These are phyloP conservation scores for Autographa pulchrina DNA, from an alignment of 2,888 invertebrate genomes.

Conservation along the genomic window DNA sequence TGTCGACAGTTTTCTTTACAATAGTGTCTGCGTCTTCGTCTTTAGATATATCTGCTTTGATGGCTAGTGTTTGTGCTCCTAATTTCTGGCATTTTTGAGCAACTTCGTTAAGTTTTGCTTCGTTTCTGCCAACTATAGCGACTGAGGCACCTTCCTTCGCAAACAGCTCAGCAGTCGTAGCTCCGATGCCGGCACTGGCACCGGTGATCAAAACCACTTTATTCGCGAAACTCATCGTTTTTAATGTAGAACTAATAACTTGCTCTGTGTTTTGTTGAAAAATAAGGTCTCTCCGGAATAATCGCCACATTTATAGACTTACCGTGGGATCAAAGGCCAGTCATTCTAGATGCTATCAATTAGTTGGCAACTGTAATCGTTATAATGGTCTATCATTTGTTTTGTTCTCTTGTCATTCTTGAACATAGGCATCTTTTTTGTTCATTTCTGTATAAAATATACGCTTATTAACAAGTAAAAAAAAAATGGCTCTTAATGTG, in stretches of 20 bases:
- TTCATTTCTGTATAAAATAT: neutral
- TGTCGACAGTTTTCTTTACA: conserved; percentile 37
- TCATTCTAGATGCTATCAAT: neutral
- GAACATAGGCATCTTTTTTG: neutral
- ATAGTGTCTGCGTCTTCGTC: conserved; percentile 24
- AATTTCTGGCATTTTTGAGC: conserved; percentile 49
- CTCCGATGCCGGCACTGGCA: conserved; percentile 71
- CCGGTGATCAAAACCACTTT: conserved; percentile 73
- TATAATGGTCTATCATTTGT: neutral
- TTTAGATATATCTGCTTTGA: conserved; percentile 39
- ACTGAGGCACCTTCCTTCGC: conserved; percentile 69
- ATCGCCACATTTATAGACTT: neutral
- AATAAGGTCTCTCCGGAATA: neutral
- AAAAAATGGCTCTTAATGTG: neutral
- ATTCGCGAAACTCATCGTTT: conserved; percentile 64
- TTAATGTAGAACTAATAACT: neutral
- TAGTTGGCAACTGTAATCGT: neutral
- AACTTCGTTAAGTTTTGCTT: conserved; percentile 61
- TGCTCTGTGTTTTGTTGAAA: neutral
- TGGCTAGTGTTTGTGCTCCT: conserved; percentile 43
- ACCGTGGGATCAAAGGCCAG: neutral
- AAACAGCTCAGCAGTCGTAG: conserved; percentile 64
- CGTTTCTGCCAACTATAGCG: conserved; percentile 67
- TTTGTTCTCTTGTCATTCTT: neutral
- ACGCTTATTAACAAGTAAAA: neutral